phyloP scores from a whole-genome alignment of 2,113 vertebrate species.

The Semnopithecus entellus region DNA sequence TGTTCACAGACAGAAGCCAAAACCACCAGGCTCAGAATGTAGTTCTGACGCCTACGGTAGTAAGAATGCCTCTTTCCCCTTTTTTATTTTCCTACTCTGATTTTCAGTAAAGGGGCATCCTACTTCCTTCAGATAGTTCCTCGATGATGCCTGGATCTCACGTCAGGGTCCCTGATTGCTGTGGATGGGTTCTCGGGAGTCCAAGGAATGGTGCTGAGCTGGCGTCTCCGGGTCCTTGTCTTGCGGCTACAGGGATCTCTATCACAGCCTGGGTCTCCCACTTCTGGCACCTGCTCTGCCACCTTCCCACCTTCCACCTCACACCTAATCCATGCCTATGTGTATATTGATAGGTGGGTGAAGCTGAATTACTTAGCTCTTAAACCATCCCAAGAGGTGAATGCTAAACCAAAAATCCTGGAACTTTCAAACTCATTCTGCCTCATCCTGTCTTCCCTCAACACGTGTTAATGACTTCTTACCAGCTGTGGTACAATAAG shows the following conservation, averaged over 20 bases:
- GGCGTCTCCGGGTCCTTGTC: accelerated
- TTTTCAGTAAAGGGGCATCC: not conserved
- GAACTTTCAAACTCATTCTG: not conserved
- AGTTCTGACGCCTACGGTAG: not conserved
- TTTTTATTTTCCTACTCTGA: not conserved
- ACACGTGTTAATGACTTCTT: not conserved
- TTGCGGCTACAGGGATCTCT: too few species aligned
- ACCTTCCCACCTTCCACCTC: not conserved
- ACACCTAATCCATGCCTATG: not conserved
- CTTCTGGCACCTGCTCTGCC: not conserved
- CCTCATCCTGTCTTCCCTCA: not conserved
- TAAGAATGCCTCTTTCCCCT: accelerated
- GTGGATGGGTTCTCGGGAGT: accelerated
- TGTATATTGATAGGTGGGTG: not conserved
- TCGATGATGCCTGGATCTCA: accelerated
- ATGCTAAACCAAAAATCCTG: not conserved
- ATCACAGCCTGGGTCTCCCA: not conserved
- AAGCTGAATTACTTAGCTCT: not conserved
- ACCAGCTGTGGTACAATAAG: not conserved
- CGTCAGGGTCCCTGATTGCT: accelerated
- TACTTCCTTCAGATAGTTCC: not conserved
- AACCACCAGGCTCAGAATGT: not conserved
- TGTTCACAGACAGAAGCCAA: not conserved
- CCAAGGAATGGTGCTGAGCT: accelerated
- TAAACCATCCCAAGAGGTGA: not conserved